Base-by-base conservation (phyloP, 2,888 invertebrate genomes). In the Petrolisthes manimaculis region DNA sequence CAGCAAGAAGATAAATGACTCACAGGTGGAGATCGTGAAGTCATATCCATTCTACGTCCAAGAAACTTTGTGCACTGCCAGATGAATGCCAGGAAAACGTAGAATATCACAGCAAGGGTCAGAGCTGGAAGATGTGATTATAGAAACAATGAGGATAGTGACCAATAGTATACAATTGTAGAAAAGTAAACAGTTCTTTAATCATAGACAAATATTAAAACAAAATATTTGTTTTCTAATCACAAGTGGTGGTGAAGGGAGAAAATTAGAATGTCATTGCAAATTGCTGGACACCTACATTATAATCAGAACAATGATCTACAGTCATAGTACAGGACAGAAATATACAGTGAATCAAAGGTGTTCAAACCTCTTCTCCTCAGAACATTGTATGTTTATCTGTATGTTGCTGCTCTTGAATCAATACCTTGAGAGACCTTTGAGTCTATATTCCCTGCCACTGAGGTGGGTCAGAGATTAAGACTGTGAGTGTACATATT, bases 51-150 rank as follows among this genome's bases (percentile, higher is more conserved):
- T 56, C 90, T 21, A 8, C 67, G 9, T 6, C 54, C 9, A 3
- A 90, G 79, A 53, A 88, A 77, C 55, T 86, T 86, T 5, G 79
- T 77, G 77, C 87, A 90, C 79, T 78, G 85, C 85, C 86, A 90
- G 75, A 90, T 55, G n/a, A 88, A 75, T 4, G 61, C 54, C 37
- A 90, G 79, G 75, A 88, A 75, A 55, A 37, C 3, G 54, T 78
- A 90, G 88, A 88, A 90, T 3, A 90, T 21, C 3, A 80, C 12
- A 3, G 90, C 90, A 3, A 75, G 71, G 61, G 88, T 5, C 55
- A 90, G 51, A 6, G 90, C 90, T 90, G 51, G 24, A 53, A 84
- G 81, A 37, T n/a, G n/a, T 71, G 6, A 71, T 1, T 21, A 71
- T 24, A 8, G 14, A 24, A 14, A 12, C 12, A 77, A 18, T 77